phyloP scores from a whole-genome alignment of 1,140 invertebrate genomes.

The Drosophila prosaltans region DNA sequence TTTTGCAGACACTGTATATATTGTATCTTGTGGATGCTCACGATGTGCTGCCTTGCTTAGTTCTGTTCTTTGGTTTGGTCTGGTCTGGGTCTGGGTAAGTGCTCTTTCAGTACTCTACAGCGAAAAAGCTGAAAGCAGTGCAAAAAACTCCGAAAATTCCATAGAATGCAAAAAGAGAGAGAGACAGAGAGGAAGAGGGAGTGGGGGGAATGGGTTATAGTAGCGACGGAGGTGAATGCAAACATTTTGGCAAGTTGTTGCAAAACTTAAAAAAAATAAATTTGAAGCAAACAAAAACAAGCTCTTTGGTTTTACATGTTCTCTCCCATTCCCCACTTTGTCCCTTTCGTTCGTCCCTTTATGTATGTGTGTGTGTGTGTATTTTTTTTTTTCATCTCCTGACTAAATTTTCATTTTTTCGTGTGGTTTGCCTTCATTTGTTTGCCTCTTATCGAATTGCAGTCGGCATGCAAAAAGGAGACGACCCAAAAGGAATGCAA shows the following conservation, averaged over 20 bases:
- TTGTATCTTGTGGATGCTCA: neutral
- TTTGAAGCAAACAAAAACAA: conserved; percentile 7
- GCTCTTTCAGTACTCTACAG: conserved; percentile 15
- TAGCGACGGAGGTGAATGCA: conserved; percentile 4
- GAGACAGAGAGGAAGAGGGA: neutral
- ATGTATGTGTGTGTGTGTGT: neutral
- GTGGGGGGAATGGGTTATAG: neutral
- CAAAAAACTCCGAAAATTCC: conserved; percentile 16
- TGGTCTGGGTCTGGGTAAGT: conserved; percentile 18
- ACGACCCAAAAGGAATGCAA: neutral
- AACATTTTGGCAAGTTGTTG: conserved; percentile 24
- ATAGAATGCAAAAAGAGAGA: neutral
- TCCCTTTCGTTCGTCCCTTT: no score
- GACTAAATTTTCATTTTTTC: conserved; percentile 30
- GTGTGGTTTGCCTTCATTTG: neutral
- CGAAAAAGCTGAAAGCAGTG: conserved; percentile 19
- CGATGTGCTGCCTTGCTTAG: neutral
- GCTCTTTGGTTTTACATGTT: conserved; percentile 26
- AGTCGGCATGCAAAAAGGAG: neutral
- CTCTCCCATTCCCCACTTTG: neutral
- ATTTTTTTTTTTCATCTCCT: conserved; percentile 25
- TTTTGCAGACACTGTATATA: neutral
- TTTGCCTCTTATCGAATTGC: conserved; percentile 22
- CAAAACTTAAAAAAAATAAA: conserved; percentile 22
- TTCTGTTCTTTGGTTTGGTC: neutral